Percentiles rank a stretch among this genome's conserved stretches.
Evolutionary conservation across 2,888 invertebrate species (phyloP).

Genomic region (Branchipolynoe longqiensis): DNA sequence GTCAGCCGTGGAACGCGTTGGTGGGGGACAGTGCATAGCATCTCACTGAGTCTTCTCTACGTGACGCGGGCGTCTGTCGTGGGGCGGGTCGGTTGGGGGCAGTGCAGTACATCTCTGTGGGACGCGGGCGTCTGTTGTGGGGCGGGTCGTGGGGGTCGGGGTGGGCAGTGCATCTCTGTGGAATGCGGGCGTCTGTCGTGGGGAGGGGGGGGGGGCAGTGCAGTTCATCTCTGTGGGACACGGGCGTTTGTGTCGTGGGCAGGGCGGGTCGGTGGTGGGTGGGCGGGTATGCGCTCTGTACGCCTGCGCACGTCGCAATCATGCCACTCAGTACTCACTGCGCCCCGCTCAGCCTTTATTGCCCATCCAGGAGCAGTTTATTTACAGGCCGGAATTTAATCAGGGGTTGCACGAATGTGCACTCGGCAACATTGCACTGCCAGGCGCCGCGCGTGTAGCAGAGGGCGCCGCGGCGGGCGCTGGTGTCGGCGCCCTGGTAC

Average conservation of each 20-base stretch:
- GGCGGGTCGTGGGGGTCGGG: background rate
- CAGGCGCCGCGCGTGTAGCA: background rate
- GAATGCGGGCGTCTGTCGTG: background rate
- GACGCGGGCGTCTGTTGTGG: no score
- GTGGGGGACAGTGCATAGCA: no score
- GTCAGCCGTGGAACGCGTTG: no score
- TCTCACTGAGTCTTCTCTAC: no score
- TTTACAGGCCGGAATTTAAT: constrained; percentile 29
- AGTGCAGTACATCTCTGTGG: no score
- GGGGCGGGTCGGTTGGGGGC: no score
- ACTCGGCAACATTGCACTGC: background rate
- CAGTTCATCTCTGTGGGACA: background rate
- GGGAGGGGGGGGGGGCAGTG: background rate
- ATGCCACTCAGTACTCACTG: background rate
- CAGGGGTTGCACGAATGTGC: constrained; percentile 6
- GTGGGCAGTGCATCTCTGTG: background rate
- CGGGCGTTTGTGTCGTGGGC: background rate
- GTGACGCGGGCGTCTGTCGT: no score
- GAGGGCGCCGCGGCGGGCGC: background rate
- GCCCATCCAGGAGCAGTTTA: constrained; percentile 29
- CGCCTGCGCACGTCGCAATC: no score
- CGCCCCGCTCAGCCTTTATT: background rate
- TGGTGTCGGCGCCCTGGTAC: background rate
- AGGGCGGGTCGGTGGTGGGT: background rate
- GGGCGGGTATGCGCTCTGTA: background rate